These are phyloP conservation scores for Phycodurus eques DNA, from an alignment of 2,113 vertebrate species.

Conservation along the genomic window DNA sequence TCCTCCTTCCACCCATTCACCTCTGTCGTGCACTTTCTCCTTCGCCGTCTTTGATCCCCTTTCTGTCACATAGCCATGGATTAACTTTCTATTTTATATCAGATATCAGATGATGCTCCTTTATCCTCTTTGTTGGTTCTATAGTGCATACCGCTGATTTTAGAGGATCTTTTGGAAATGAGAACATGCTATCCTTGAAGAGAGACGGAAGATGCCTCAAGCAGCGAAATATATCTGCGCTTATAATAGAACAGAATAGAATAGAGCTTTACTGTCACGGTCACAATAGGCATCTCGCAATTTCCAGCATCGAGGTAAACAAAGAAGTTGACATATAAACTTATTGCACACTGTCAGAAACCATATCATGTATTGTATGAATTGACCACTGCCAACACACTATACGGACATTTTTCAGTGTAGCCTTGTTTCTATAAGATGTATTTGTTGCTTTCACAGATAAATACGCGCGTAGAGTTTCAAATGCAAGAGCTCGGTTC, in stretches of 20 bases:
- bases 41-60: constrained; percentile 31
- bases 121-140: constrained; percentile 32
- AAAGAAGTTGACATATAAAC: not conserved
- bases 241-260: too few relatives aligned
- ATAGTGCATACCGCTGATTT: constrained; percentile 14
- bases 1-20: constrained; percentile 22
- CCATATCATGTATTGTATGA: not conserved
- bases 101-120: constrained; percentile 45
- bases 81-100: constrained; percentile 52
- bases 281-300: too few relatives aligned
- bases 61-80: constrained; percentile 43
- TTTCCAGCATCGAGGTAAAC: too few relatives aligned
- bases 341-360: not conserved
- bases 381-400: not conserved
- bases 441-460: not conserved
- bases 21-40: constrained; percentile 20
- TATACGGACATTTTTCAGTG: not conserved
- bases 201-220: not conserved
- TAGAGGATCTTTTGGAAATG: constrained; percentile 5
- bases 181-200: constrained; percentile 6
- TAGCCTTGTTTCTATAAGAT: not conserved
- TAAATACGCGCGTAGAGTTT: not conserved
- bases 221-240: not conserved
- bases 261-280: too few relatives aligned
- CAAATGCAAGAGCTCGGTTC: not conserved